Evolutionary conservation across 1,140 invertebrate genomes (phyloP).

Genomic region (Tenebrio molitor): DNA sequence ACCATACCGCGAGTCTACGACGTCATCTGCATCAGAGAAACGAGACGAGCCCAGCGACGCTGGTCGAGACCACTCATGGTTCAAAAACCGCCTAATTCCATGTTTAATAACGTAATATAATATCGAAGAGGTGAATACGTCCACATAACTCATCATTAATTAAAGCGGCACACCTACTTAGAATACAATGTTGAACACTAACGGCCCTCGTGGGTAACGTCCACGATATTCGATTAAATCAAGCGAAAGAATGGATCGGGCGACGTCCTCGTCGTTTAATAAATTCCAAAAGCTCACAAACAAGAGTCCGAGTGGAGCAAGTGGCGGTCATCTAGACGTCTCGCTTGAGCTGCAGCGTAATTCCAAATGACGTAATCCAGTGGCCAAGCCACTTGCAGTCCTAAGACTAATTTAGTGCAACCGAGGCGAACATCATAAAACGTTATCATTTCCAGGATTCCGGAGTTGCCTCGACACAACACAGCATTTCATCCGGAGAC

Average conservation of each 20-base stretch:
- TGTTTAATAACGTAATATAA: background rate
- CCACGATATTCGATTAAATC: background rate
- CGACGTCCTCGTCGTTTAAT: conserved; percentile 8
- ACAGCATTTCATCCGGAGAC: conserved; percentile 39
- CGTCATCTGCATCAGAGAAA: no score
- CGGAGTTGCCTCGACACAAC: conserved; percentile 1
- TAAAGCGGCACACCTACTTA: background rate
- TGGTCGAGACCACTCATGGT: no score
- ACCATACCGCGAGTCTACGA: no score
- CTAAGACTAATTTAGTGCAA: conserved; percentile 37
- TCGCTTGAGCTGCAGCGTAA: conserved; percentile 10
- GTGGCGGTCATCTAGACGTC: conserved; percentile 4
- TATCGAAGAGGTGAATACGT: background rate
- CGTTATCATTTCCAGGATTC: conserved; percentile 36
- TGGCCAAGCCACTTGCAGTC: conserved; percentile 30
- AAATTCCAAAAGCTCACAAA: conserved; percentile 26
- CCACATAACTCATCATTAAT: background rate
- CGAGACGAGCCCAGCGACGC: no score
- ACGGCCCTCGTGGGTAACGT: background rate
- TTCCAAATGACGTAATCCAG: conserved; percentile 33
- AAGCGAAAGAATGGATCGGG: background rate
- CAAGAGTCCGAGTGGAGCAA: background rate
- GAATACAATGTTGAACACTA: background rate
- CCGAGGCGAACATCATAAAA: conserved; percentile 44
- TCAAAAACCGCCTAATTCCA: no score